Base-by-base conservation (phyloP, 1,140 invertebrate genomes). In the Euschistus heros region DNA sequence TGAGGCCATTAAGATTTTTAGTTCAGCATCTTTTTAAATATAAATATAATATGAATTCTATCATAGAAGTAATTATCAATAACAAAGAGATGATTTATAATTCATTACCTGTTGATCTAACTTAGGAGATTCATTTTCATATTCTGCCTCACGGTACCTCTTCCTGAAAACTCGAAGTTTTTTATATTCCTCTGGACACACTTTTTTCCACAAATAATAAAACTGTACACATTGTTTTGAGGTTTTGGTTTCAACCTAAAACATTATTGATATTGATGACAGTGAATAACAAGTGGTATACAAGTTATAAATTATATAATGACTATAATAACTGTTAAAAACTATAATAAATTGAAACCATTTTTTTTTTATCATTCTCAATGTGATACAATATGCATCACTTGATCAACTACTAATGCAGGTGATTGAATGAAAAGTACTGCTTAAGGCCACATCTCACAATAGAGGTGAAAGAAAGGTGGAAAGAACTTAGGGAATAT, bases 141-240 rank as follows among this genome's bases (percentile, higher is more conserved):
- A 65, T 54, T 72, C 71, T 30, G 67, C 52, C 37, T 68, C 69
- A 33, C 66, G 67, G 37, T 77, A 72, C 66, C 76, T 75, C 57
- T 77, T 72, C 37, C 81, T 75, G 18, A 81, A 71, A 20, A 77
- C 71, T 55, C 86, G 78, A 33, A 89, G 72, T 67, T 81, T 78
- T 71, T 84, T 83, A 72, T 90, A 88, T 70, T 90, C 92, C 74
- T 94, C 89, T 63, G 88, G 86, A 70, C 91, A 94, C 17, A 93
- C 83, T 77, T 94, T 94, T 78, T 98, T 99, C 96, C 96, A 99
- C 70, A 97, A 84, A 75, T 98, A 98, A 77, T 98, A 98, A 78
- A 98, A 97, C 79, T 96, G 92, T 70, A 98, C 82, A 79, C 95
- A 98, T 73, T 98, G 91, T 73, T 92, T 94, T 5, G 87, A 85